These are phyloP conservation scores for Otus scops DNA, from an alignment of 2,797 vertebrate genomes.

Conservation along the genomic window DNA sequence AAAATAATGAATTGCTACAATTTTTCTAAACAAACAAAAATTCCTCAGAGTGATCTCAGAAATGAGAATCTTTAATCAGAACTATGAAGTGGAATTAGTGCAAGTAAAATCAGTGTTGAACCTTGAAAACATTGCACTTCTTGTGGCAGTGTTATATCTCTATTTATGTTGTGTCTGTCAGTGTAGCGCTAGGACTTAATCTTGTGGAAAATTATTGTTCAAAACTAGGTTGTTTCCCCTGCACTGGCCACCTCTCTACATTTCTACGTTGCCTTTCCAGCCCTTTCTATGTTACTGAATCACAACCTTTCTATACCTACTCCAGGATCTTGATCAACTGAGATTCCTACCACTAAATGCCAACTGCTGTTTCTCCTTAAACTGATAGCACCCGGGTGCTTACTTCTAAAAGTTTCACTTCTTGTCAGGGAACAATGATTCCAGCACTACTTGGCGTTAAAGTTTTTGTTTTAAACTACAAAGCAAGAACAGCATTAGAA, in stretches of 20 bases:
- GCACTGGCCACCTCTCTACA: neutral
- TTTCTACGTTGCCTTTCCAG: neutral
- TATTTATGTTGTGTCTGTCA: neutral
- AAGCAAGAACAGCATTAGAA: neutral
- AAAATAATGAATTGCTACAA: neutral
- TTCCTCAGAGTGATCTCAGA: neutral
- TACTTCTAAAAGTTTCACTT: neutral
- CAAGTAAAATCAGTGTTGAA: neutral
- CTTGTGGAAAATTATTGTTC: neutral
- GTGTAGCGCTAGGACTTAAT: neutral
- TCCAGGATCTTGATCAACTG: neutral
- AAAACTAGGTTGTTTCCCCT: neutral
- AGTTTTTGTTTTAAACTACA: neutral
- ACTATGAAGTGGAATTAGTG: neutral
- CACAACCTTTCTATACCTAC: neutral
- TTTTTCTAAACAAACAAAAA: neutral
- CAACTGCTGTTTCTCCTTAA: neutral
- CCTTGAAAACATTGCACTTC: neutral
- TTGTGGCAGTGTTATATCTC: neutral
- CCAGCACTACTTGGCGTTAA: neutral
- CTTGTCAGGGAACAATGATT: neutral
- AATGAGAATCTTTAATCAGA: neutral
- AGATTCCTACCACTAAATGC: neutral
- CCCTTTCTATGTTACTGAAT: neutral
- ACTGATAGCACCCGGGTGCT: neutral